Evolutionary conservation across 2,888 invertebrate genomes (phyloP).

Genomic region (Agapetus fuscipes): DNA sequence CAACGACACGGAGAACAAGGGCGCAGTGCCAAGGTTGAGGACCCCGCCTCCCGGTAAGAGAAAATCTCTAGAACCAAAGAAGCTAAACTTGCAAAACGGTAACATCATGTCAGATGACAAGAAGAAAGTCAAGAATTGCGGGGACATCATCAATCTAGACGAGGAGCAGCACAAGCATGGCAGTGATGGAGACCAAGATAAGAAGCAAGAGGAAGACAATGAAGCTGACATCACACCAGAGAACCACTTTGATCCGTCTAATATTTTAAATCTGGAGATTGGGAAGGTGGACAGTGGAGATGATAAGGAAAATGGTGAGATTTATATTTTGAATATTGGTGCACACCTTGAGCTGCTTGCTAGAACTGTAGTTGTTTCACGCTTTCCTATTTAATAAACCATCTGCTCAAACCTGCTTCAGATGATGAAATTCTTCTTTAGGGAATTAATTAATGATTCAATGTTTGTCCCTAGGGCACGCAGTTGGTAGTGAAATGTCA

Average conservation of each 20-base stretch:
- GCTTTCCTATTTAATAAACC: too few species aligned
- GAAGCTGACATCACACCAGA: slow-evolving; percentile 7
- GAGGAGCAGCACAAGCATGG: slow-evolving; percentile 1
- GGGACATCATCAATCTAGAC: slow-evolving; percentile 4
- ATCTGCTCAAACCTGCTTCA: too few species aligned
- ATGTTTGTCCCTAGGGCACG: not conserved
- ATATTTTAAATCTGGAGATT: slow-evolving; percentile 16
- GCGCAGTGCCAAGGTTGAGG: slow-evolving; percentile 24
- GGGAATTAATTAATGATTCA: not conserved
- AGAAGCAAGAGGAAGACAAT: slow-evolving; percentile 9
- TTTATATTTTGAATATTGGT: not conserved
- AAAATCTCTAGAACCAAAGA: slow-evolving; percentile 12
- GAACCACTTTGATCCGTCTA: slow-evolving; percentile 19
- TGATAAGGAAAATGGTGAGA: slow-evolving; percentile 25
- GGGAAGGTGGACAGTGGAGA: slow-evolving; percentile 27
- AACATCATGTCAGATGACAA: slow-evolving; percentile 9
- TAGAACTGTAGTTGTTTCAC: too few species aligned
- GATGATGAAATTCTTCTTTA: too few species aligned
- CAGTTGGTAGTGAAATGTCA: too few species aligned
- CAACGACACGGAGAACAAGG: slow-evolving; percentile 20
- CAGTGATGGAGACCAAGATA: too few species aligned
- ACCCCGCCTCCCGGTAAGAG: slow-evolving; percentile 25
- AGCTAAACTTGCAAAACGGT: slow-evolving; percentile 6
- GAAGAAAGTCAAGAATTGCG: too few species aligned
- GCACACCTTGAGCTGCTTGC: too few species aligned